Conservation (phyloP, 2,113 vertebrate species). For the Phalacrocorax carbo region DNA sequence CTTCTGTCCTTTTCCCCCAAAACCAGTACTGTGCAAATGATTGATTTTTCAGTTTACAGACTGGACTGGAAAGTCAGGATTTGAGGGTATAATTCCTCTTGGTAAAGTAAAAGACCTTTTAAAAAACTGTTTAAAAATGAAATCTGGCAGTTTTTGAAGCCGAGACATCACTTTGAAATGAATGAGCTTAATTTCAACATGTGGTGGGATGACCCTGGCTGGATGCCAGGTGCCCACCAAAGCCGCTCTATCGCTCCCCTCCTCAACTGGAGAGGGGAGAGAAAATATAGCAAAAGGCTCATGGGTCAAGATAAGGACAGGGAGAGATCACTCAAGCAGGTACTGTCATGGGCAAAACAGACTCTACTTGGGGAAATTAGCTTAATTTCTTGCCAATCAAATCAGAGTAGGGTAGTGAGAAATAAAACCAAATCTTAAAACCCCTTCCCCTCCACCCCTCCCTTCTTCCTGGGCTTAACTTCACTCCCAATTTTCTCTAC, state of each 20-base stretch:
- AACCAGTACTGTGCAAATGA: neutral
- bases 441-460: no score
- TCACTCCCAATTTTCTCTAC: no score
- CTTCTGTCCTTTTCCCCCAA: neutral
- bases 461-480: neutral
- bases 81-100: neutral
- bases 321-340: neutral
- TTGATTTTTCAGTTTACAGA: slow-evolving; percentile 30
- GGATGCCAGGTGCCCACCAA: neutral
- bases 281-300: neutral
- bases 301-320: neutral
- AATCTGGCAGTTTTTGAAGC: slow-evolving; percentile 18
- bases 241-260: neutral
- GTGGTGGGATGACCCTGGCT: neutral
- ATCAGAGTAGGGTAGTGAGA: neutral
- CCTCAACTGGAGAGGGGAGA: neutral
- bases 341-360: neutral
- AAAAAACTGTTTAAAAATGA: neutral
- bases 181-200: neutral
- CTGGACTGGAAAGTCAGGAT: neutral
- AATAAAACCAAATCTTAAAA: neutral
- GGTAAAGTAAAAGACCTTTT: slow-evolving; percentile 22
- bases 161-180: neutral
- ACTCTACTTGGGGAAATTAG: neutral
- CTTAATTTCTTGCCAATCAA: neutral